phyloP scores from a whole-genome alignment of 2,888 invertebrate genomes.

The Cynaeus angustus region DNA sequence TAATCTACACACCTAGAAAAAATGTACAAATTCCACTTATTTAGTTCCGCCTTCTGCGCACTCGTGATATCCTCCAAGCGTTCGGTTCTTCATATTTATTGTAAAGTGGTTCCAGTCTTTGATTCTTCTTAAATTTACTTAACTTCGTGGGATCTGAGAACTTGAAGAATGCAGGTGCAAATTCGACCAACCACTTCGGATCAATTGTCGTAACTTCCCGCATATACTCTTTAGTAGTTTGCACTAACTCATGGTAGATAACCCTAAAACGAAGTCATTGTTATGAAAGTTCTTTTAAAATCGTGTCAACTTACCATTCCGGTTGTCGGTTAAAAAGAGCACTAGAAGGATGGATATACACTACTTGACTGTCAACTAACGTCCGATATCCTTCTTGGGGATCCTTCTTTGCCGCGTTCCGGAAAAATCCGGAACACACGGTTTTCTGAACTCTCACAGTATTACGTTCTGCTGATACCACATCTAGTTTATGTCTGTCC shows the following conservation, averaged over 20 bases:
- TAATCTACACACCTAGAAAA: no score
- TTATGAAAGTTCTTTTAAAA: background rate
- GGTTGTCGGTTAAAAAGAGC: conserved; percentile 98
- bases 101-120: conserved; percentile 96
- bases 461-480: conserved; percentile 96
- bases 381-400: conserved; percentile 99
- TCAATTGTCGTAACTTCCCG: conserved; percentile 97
- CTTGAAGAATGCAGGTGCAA: conserved; percentile 99
- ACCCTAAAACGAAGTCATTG: conserved; percentile 77
- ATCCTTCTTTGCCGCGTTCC: conserved; percentile 99
- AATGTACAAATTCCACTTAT: conserved; percentile 1
- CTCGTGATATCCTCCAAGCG: conserved; percentile 98
- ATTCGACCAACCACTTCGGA: conserved; percentile 99
- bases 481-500: conserved; percentile 97
- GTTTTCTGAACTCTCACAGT: conserved; percentile 97
- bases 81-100: conserved; percentile 99
- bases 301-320: conserved; percentile 84
- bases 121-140: conserved; percentile 99
- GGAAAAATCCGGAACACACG: conserved; percentile 98
- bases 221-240: conserved; percentile 99
- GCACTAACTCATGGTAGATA: conserved; percentile 98
- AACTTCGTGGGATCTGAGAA: conserved; percentile 99
- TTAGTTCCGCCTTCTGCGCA: conserved; percentile 90
- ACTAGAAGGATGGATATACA: conserved; percentile 99
- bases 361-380: conserved; percentile 96